These are phyloP conservation scores for Macaca fascicularis DNA, from an alignment of 2,113 vertebrate species.

Conservation along the genomic window DNA sequence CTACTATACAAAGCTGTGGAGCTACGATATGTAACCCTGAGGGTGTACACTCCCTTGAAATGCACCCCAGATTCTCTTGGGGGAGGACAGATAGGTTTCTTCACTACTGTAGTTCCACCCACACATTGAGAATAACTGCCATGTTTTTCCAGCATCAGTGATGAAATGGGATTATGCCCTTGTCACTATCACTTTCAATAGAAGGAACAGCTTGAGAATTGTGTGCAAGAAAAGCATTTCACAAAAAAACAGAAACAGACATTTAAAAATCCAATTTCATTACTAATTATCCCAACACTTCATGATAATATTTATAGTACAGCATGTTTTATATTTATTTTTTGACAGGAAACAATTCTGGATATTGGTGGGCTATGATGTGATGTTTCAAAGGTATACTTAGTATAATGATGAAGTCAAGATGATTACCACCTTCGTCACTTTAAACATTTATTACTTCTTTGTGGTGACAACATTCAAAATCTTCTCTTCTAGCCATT, in stretches of 20 bases:
- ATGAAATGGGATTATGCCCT: rapidly evolving
- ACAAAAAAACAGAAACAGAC: neutral
- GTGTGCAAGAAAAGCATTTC: neutral
- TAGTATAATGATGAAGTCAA: neutral
- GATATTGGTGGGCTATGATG: neutral
- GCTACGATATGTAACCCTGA: neutral
- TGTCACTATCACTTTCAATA: neutral
- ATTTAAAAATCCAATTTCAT: neutral
- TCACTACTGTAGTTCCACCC: rapidly evolving
- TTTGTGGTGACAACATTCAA: neutral
- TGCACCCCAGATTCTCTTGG: rapidly evolving
- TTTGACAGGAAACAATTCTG: neutral
- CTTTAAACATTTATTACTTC: neutral
- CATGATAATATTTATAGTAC: neutral
- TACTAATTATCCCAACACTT: neutral
- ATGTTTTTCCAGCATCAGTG: no score
- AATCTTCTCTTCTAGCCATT: neutral
- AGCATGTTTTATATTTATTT: neutral
- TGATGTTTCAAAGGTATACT: neutral
- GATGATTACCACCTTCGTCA: no score
- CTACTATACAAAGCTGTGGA: no score
- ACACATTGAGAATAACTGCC: rapidly evolving
- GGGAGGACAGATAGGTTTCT: neutral
- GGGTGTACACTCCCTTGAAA: no score
- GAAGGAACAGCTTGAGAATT: neutral